Evolutionary conservation across 2,888 invertebrate species (phyloP).

Genomic region (Herminia tarsipennalis): DNA sequence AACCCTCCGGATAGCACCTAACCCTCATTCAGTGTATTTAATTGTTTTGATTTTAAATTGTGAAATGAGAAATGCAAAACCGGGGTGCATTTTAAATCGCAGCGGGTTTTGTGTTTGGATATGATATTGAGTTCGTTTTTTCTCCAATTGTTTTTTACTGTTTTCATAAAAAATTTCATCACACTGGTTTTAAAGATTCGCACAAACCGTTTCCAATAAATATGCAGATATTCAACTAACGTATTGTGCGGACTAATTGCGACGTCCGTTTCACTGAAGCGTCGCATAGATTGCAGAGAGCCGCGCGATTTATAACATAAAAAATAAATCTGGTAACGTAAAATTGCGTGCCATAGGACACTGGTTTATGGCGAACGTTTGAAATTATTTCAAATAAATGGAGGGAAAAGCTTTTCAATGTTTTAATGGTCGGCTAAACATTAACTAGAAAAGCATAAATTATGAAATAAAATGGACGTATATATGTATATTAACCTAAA

Average conservation of each 20-base stretch:
- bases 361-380: no score
- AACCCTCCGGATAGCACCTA: slow-evolving; percentile 66
- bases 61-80: slow-evolving; percentile 62
- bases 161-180: slow-evolving; percentile 27
- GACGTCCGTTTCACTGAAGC: slow-evolving; percentile 52
- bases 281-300: slow-evolving; percentile 50
- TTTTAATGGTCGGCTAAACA: no score
- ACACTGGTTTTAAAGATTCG: slow-evolving; percentile 29
- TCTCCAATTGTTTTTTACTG: slow-evolving; percentile 30
- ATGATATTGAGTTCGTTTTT: slow-evolving; percentile 18
- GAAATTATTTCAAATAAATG: slow-evolving; percentile 2
- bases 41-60: slow-evolving; percentile 81
- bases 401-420: no score
- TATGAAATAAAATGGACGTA: no score
- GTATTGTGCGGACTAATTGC: slow-evolving; percentile 62
- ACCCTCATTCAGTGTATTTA: slow-evolving; percentile 71
- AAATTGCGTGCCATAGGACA: slow-evolving; percentile 2
- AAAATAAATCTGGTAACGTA: slow-evolving; percentile 28
- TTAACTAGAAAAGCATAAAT: no score
- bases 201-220: slow-evolving; percentile 53
- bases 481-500: no score
- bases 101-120: slow-evolving; percentile 25
- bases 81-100: slow-evolving; percentile 69
- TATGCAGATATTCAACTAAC: slow-evolving; percentile 59
- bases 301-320: slow-evolving; percentile 50